These are phyloP conservation scores for Palythoa grandis DNA, from an alignment of 92 coral and sea anemone species.

Conservation along the genomic window DNA sequence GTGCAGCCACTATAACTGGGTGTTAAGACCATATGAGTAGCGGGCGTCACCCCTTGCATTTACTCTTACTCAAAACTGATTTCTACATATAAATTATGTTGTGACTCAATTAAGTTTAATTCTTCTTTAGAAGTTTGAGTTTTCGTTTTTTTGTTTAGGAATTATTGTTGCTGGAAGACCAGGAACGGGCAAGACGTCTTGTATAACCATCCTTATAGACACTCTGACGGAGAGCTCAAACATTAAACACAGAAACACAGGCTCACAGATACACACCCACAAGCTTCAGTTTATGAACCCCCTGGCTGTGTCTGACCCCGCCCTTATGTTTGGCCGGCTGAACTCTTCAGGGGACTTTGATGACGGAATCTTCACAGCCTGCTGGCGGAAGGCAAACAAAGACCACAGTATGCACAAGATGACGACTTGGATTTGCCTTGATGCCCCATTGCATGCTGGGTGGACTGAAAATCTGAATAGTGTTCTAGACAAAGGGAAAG, in stretches of 20 bases:
- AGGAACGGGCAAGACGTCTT: conserved; percentile 93
- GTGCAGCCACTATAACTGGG: no score
- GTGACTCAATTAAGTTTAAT: no score
- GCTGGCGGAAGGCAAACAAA: conserved; percentile 96
- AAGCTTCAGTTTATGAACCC: conserved; percentile 92
- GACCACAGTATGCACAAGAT: conserved; percentile 94
- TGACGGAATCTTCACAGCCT: conserved; percentile 94
- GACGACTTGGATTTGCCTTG: conserved; percentile 97
- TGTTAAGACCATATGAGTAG: no score
- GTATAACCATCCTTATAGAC: conserved; percentile 90
- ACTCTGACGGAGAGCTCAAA: conserved; percentile 87
- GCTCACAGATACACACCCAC: conserved; percentile 91
- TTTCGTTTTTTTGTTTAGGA: conserved; percentile 46
- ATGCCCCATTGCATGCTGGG: conserved; percentile 95
- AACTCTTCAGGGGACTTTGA: conserved; percentile 84
- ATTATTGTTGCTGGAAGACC: conserved; percentile 93
- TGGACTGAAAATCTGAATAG: conserved; percentile 97
- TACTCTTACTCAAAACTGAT: no score
- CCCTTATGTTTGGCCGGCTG: conserved; percentile 93
- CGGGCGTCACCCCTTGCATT: no score
- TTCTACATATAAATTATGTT: no score
- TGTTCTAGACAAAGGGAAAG: conserved; percentile 92
- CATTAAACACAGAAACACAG: conserved; percentile 94
- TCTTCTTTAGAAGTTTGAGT: no score
- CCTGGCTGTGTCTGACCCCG: conserved; percentile 88